Conservation (phyloP, 2,113 vertebrate species). For the Actinemys pallida region DNA sequence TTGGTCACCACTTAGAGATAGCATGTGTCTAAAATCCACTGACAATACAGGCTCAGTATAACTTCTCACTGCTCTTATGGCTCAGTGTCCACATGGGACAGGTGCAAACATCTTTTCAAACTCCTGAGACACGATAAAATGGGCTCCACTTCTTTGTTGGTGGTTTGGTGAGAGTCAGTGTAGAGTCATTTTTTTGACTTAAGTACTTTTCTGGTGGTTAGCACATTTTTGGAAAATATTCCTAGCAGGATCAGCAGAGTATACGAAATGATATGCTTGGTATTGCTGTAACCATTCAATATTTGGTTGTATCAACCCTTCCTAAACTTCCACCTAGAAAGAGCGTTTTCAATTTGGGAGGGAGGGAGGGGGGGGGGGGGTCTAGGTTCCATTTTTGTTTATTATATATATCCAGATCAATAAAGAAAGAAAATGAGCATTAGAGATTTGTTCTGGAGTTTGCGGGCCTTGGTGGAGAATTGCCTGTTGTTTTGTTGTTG, state of each 20-base stretch:
- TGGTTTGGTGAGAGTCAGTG: background rate
- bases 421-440: background rate
- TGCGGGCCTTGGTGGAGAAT: background rate
- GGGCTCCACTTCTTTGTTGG: background rate
- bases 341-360: no score
- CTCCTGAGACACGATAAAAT: background rate
- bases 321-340: background rate
- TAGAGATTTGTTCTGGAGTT: background rate
- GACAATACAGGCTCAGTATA: background rate
- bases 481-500: background rate
- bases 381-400: background rate
- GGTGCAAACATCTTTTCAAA: background rate
- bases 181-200: background rate
- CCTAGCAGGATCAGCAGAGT: background rate
- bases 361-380: no score
- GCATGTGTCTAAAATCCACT: background rate
- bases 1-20: background rate
- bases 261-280: background rate
- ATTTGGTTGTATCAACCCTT: background rate
- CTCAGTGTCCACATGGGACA: background rate
- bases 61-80: background rate
- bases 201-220: background rate
- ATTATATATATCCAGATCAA: background rate
- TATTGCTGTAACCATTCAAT: background rate
- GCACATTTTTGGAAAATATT: background rate